Base-by-base conservation (phyloP, 2,888 invertebrate genomes). In the Ectemnius continuus region DNA sequence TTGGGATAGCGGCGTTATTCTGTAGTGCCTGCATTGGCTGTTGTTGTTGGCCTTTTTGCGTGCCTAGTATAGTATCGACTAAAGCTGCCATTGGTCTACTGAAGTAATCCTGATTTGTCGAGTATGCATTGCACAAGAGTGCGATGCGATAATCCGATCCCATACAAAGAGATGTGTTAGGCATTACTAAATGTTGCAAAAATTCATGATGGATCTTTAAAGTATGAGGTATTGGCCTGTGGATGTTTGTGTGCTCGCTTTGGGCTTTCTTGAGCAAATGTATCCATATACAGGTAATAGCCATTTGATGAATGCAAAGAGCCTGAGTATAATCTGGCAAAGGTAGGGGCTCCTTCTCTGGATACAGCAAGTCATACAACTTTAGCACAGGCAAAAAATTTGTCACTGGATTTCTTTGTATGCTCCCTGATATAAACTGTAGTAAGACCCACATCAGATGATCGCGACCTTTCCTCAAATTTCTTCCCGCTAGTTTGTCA, bases 381-480 rank as follows among this genome's bases (percentile, higher is more conserved):
- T 96, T 95, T 84, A 98, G 94, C 74, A 98, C 97, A 0, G 98
- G 97, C 56, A 85, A 58, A 71, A 87, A 86, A 76, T 85, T 85
- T 0, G 86, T 84, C 8, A 87, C 46, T 0, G 98, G 97, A 91
- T 98, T 98, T 84, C 98, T 95, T 90, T 98, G 97, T 86, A 98
- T 98, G 87, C 97, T 98, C 62, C 98, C 98, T 0, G 99, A 98
- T 84, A 99, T 97, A 87, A 98, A 99, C 91, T 99, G 99, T 58
- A 99, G 92, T 18, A 99, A 92, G 20, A 98, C 96, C 99, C 99
- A 99, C 99, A 99, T 99, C n/a, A 99, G 92, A 86, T 99, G 98
- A 91, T 99, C 99, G 61, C 99, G 93, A 0, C 98, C 98, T 91
- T 97, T 96, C 74, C 96, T 94, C 88, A 98, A 92, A 87, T 97